Percentiles rank a stretch among this genome's conserved stretches.
phyloP scores from a whole-genome alignment of 2,797 vertebrate species.

The Vultur gryphus region DNA sequence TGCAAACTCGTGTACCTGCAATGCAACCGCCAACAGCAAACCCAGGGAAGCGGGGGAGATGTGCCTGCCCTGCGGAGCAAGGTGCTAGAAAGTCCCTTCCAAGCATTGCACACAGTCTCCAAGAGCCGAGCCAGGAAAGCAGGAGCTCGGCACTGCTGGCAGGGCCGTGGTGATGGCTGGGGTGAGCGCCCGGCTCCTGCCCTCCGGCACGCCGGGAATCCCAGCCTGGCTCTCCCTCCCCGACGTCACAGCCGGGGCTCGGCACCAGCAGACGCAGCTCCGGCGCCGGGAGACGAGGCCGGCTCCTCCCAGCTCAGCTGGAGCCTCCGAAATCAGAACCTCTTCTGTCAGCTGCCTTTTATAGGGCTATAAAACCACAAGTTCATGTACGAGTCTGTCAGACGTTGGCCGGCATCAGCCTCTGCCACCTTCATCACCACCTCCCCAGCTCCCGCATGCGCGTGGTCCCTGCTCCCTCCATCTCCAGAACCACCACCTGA shows the following conservation, averaged over 20 bases:
- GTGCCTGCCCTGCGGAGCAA: background rate
- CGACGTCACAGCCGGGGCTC: conserved; percentile 40
- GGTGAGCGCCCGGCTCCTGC: conserved; percentile 33
- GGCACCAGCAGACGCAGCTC: background rate
- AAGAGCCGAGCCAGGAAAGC: conserved; percentile 46
- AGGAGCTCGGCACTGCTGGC: conserved; percentile 32
- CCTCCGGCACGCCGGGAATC: conserved; percentile 44
- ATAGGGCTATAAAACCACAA: conserved; percentile 71
- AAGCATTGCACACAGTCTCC: conserved; percentile 35
- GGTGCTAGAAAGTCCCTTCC: conserved; percentile 12
- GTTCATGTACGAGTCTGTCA: background rate
- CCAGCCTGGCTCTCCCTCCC: conserved; percentile 24
- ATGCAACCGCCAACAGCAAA: background rate
- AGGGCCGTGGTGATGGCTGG: background rate
- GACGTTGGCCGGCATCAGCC: background rate
- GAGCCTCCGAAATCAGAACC: conserved; percentile 65
- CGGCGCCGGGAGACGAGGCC: background rate
- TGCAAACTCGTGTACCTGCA: background rate
- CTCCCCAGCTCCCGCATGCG: fast-evolving
- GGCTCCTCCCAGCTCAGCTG: conserved; percentile 41
- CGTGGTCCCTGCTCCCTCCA: background rate
- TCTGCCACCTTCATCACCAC: background rate
- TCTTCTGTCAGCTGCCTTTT: conserved; percentile 72
- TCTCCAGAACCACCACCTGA: background rate
- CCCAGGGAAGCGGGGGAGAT: background rate